A percentile compares a stretch with the other conserved stretches of the same genome.
Evolutionary conservation across 1,140 invertebrate genomes (phyloP).

Genomic region (Caenorhabditis briggsae): DNA sequence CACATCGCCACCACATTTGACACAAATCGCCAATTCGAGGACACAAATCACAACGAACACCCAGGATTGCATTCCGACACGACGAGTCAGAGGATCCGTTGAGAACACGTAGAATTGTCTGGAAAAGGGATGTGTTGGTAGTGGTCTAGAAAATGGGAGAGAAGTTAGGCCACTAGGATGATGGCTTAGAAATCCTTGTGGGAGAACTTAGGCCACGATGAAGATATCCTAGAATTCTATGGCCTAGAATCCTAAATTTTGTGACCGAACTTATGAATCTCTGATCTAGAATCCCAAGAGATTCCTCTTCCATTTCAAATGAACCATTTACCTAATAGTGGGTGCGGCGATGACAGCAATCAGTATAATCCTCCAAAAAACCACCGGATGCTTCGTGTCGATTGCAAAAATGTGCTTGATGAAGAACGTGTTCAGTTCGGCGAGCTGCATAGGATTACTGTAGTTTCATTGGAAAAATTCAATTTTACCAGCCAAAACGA

Average conservation of each 20-base stretch:
- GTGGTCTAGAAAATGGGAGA: too few species aligned
- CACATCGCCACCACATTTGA: slow-evolving; percentile 92
- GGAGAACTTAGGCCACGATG: too few species aligned
- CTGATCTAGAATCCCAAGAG: too few species aligned
- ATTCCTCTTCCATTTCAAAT: too few species aligned
- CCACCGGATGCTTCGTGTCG: slow-evolving; percentile 92
- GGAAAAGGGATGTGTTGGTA: slow-evolving; percentile 68
- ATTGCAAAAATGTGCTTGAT: slow-evolving; percentile 98
- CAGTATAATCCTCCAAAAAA: slow-evolving; percentile 87
- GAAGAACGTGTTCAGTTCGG: slow-evolving; percentile 98
- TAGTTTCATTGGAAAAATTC: slow-evolving; percentile 90
- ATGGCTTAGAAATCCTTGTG: too few species aligned
- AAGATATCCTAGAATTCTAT: too few species aligned
- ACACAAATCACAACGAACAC: slow-evolving; percentile 81
- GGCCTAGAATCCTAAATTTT: too few species aligned
- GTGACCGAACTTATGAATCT: too few species aligned
- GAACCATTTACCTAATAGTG: slow-evolving; percentile 85
- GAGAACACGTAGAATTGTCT: slow-evolving; percentile 98
- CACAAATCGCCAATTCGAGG: slow-evolving; percentile 91
- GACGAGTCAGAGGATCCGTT: slow-evolving; percentile 93
- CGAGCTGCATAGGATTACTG: slow-evolving; percentile 88
- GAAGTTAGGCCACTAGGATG: too few species aligned
- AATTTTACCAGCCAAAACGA: slow-evolving; percentile 93
- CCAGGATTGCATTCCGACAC: slow-evolving; percentile 98
- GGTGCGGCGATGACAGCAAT: slow-evolving; percentile 95